Conservation (phyloP, 30 jellyfish, hydroid and myxozoan species). For the Aurelia sp. region DNA sequence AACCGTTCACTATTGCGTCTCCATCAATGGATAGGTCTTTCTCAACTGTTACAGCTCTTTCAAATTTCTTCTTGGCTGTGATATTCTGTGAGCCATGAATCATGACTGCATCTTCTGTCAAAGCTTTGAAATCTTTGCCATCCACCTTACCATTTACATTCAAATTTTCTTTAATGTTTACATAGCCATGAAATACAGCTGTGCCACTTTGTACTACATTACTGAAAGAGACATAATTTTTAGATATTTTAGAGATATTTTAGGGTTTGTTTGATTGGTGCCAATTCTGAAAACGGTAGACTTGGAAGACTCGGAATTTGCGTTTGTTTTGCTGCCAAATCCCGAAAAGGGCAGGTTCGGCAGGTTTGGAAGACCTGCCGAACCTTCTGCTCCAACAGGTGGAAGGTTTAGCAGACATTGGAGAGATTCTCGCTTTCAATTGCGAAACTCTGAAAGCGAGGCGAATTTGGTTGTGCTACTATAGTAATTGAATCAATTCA, state of each 20-base stretch:
- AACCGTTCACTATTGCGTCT: conserved; percentile 13
- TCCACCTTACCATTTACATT: conserved; percentile 34
- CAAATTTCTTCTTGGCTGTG: conserved; percentile 37
- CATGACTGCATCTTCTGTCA: conserved; percentile 37
- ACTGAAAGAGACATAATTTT: not conserved
- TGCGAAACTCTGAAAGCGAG: too few species aligned
- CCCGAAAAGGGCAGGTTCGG: too few species aligned
- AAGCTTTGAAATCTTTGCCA: conserved; percentile 26
- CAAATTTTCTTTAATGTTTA: conserved; percentile 20
- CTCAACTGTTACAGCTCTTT: conserved; percentile 1
- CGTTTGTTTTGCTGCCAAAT: too few species aligned
- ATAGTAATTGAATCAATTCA: too few species aligned
- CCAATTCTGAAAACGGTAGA: too few species aligned
- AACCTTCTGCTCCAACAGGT: too few species aligned
- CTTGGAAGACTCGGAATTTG: too few species aligned
- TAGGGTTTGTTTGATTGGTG: too few species aligned
- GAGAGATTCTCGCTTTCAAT: too few species aligned
- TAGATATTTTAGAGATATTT: not conserved
- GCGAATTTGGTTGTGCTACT: too few species aligned
- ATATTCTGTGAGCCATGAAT: conserved; percentile 36
- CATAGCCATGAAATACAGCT: conserved; percentile 3
- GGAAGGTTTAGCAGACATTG: too few species aligned
- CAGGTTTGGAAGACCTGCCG: too few species aligned
- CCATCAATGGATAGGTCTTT: conserved; percentile 31
- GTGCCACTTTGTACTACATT: conserved; percentile 30